Evolutionary conservation across 2,113 vertebrate genomes (phyloP).

Genomic region (Nyctibius bracteatus): DNA sequence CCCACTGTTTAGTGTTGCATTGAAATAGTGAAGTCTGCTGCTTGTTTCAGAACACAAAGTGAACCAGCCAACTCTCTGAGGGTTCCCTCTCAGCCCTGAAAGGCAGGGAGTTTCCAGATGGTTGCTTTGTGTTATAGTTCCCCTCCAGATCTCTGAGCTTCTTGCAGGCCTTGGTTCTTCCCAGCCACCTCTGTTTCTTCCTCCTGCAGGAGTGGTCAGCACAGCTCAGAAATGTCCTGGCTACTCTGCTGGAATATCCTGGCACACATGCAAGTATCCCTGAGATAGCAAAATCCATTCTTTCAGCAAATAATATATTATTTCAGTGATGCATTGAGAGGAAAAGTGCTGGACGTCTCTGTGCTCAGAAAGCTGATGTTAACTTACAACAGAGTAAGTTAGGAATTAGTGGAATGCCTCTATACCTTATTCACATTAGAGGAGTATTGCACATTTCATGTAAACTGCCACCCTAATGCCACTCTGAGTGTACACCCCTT

Average conservation of each 20-base stretch:
- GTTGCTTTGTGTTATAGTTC: not conserved
- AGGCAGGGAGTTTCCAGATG: constrained; percentile 1
- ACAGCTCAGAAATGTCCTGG: not conserved
- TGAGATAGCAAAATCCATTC: not conserved
- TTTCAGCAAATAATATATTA: not conserved
- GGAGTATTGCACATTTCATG: fast-evolving
- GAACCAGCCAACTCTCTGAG: not conserved
- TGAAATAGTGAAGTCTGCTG: not conserved
- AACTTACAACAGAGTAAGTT: not conserved
- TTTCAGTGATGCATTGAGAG: not conserved
- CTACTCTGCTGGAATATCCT: not conserved
- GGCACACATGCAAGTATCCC: not conserved
- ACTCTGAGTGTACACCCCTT: not conserved
- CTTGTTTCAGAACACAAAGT: not conserved
- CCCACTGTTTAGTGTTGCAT: not conserved
- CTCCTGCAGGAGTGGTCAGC: not conserved
- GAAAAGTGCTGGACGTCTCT: not conserved
- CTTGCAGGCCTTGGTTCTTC: not conserved
- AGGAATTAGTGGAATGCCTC: not conserved
- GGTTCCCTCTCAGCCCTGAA: not conserved
- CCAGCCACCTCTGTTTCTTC: not conserved
- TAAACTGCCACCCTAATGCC: not conserved
- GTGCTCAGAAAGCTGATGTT: not conserved
- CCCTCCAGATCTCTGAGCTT: not conserved
- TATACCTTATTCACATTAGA: not conserved